These are phyloP conservation scores for Sceloporus tristichus DNA, from an alignment of 2,113 vertebrate species.

Conservation along the genomic window DNA sequence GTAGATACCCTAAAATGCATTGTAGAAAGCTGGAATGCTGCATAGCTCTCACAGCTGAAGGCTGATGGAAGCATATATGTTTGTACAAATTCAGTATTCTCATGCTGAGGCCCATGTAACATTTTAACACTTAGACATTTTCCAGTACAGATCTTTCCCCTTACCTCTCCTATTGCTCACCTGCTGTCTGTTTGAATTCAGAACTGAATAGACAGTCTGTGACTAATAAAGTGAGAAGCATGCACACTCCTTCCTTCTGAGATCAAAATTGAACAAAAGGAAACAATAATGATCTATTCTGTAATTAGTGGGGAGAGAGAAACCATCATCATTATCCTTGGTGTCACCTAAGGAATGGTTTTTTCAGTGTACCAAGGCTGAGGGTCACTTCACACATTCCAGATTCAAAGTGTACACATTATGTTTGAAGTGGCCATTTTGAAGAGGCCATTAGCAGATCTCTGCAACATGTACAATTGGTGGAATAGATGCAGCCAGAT, in stretches of 20 bases:
- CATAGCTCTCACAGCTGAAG: conserved; percentile 36
- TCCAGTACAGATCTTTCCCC: not conserved
- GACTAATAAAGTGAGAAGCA: not conserved
- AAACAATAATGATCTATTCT: not conserved
- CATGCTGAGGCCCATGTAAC: conserved; percentile 24
- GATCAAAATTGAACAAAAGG: not conserved
- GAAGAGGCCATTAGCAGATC: not conserved
- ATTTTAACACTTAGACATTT: conserved; percentile 23
- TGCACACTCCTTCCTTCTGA: not conserved
- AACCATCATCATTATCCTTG: not conserved
- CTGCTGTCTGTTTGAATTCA: not conserved
- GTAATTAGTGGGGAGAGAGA: not conserved
- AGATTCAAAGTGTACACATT: not conserved
- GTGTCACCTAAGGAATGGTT: not conserved
- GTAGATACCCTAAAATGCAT: conserved; percentile 47
- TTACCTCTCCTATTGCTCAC: not conserved
- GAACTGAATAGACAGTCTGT: not conserved
- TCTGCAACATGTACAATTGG: not conserved
- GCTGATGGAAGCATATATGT: conserved; percentile 44
- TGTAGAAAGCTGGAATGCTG: conserved; percentile 62
- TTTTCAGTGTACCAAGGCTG: not conserved
- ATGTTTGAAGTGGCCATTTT: not conserved
- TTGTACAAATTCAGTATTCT: conserved; percentile 47
- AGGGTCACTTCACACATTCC: not conserved
- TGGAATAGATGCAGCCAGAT: not conserved